Evolutionary conservation across 2,113 vertebrate genomes (phyloP).

Genomic region (Aldabrachelys gigantea): DNA sequence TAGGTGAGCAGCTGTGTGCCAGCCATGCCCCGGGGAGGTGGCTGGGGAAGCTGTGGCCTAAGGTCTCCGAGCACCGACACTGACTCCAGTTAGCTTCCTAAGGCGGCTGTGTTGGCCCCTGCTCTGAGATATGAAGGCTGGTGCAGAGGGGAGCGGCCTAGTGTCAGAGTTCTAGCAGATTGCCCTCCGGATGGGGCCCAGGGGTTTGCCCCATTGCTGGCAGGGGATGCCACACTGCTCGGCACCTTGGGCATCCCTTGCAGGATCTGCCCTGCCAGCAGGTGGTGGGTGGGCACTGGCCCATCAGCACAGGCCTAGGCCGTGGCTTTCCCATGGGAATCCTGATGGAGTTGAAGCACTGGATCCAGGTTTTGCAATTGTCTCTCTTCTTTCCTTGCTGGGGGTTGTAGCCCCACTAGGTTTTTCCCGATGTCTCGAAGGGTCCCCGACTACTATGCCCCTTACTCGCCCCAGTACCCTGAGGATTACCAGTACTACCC

Average conservation of each 20-base stretch:
- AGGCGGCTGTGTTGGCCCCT: neutral
- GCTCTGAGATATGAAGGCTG: neutral
- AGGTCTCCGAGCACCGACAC: neutral
- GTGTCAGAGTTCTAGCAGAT: neutral
- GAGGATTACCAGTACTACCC: constrained; percentile 92
- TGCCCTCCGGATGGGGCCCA: neutral
- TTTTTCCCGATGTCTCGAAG: constrained; percentile 85
- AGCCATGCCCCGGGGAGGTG: no score
- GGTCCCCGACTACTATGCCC: constrained; percentile 84
- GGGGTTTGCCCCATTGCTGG: neutral
- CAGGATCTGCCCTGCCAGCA: neutral
- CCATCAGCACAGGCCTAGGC: neutral
- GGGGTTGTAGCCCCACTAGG: constrained; percentile 82
- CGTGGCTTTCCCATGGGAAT: no score
- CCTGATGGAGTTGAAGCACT: neutral
- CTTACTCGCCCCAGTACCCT: constrained; percentile 85
- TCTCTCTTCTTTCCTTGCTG: neutral
- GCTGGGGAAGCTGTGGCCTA: no score
- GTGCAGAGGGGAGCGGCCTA: neutral
- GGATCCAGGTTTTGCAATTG: neutral
- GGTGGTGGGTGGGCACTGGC: neutral
- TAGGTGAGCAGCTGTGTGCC: neutral
- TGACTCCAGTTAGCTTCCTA: neutral
- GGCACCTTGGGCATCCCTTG: neutral
- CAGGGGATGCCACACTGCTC: neutral